Evolutionary conservation across 2,797 vertebrate species (phyloP).

Genomic region (Potorous gilbertii): DNA sequence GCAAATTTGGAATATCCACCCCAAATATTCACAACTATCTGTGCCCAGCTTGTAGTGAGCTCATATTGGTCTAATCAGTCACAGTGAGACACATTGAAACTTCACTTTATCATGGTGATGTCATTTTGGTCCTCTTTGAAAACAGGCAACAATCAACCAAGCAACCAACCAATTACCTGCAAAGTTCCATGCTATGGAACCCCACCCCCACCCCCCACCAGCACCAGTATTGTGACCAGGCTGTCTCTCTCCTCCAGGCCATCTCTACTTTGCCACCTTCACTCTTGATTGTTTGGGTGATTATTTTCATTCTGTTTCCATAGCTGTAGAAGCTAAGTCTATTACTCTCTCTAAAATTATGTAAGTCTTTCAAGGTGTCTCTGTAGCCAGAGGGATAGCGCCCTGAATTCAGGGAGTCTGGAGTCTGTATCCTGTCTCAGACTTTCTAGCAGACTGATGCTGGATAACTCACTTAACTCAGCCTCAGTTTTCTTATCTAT

Average conservation of each 20-base stretch:
- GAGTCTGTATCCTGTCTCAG: neutral
- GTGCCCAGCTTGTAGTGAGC: too few species aligned
- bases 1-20: too few species aligned
- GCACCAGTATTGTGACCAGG: too few species aligned
- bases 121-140: too few species aligned
- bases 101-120: too few species aligned
- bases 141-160: too few species aligned
- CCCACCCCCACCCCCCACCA: neutral
- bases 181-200: neutral
- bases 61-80: too few species aligned
- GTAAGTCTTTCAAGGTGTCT: neutral
- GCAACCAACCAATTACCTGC: too few species aligned
- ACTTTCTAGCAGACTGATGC: neutral
- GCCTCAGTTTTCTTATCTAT: neutral
- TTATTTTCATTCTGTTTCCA: neutral
- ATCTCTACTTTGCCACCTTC: neutral
- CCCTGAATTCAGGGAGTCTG: neutral
- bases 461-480: too few species aligned
- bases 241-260: neutral
- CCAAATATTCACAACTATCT: too few species aligned
- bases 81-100: too few species aligned
- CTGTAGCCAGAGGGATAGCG: neutral
- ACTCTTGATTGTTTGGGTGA: neutral
- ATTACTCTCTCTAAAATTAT: neutral
- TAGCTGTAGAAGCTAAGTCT: neutral